A percentile compares a stretch with the other conserved stretches of the same genome.
phyloP scores from a whole-genome alignment of 2,888 invertebrate genomes.

The Macrosoma leucophasiata region DNA sequence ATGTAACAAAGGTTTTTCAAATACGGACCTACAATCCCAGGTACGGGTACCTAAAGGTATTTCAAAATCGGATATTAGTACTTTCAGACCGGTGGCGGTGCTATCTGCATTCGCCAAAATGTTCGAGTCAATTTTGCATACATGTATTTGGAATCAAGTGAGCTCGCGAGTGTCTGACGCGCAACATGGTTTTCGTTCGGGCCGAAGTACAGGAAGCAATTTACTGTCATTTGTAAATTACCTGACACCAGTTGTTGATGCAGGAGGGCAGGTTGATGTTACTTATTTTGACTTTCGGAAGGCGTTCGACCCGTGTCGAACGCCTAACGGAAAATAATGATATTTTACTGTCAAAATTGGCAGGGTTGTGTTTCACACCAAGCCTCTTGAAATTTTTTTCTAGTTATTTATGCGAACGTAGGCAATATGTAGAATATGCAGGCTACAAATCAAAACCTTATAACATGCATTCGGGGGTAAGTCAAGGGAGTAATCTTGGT shows the following conservation, averaged over 20 bases:
- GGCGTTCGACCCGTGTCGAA: not conserved
- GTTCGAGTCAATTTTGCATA: not conserved
- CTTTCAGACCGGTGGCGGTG: too few relatives aligned
- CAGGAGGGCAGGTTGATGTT: not conserved
- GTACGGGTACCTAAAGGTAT: not conserved
- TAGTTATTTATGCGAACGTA: not conserved
- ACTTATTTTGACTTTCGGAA: not conserved
- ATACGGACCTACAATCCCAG: not conserved
- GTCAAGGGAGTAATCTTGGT: not conserved
- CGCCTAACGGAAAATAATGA: not conserved
- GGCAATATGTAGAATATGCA: not conserved
- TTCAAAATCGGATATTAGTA: not conserved
- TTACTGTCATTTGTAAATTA: not conserved
- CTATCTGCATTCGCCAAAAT: too few relatives aligned
- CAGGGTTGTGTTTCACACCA: not conserved
- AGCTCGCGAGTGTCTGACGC: not conserved
- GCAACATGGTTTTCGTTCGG: conserved; percentile 1
- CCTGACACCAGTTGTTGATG: not conserved
- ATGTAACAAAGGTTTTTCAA: not conserved
- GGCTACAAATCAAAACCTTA: not conserved
- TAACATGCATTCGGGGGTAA: not conserved
- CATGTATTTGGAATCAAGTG: not conserved
- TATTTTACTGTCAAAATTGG: not conserved
- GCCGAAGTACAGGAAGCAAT: not conserved
- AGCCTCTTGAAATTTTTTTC: not conserved